A percentile compares a stretch with the other conserved stretches of the same genome.
These are phyloP conservation scores for Dermolepida albohirtum DNA, from an alignment of 2,888 invertebrate genomes.

Conservation along the genomic window DNA sequence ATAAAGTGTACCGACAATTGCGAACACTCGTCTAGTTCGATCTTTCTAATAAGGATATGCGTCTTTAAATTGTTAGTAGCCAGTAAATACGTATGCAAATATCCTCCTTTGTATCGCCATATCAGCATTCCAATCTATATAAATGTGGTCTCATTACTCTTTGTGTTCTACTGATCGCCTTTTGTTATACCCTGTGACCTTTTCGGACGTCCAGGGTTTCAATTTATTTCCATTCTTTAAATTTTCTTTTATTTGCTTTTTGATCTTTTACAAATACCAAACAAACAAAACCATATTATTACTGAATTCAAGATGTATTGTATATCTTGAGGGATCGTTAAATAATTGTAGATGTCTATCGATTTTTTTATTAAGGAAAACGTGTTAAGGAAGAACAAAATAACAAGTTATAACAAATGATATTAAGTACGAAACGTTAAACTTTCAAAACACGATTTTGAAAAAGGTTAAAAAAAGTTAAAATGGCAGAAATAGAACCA, in stretches of 20 bases:
- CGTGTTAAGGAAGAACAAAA: no score
- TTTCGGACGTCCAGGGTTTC: neutral
- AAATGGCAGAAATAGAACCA: no score
- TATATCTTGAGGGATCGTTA: no score
- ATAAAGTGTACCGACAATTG: conserved; percentile 27
- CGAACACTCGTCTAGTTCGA: neutral
- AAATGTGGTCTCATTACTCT: conserved; percentile 25
- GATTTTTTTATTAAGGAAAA: no score
- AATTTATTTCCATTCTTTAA: conserved; percentile 8
- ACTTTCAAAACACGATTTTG: no score
- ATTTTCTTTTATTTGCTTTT: neutral
- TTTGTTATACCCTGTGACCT: conserved; percentile 23
- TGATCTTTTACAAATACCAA: no score
- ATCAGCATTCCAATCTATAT: conserved; percentile 21
- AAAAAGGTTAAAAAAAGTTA: no score
- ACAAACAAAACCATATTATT: no score
- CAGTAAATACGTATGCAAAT: conserved; percentile 25
- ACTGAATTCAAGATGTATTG: no score
- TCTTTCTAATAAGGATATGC: conserved; percentile 26
- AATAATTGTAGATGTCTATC: no score
- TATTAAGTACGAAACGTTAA: no score
- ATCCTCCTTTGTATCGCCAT: conserved; percentile 9
- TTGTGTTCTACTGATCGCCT: conserved; percentile 3
- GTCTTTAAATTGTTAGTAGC: conserved; percentile 32
- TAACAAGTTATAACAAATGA: no score